Evolutionary conservation across 2,113 vertebrate genomes (phyloP).

Genomic region (Heteronetta atricapilla): DNA sequence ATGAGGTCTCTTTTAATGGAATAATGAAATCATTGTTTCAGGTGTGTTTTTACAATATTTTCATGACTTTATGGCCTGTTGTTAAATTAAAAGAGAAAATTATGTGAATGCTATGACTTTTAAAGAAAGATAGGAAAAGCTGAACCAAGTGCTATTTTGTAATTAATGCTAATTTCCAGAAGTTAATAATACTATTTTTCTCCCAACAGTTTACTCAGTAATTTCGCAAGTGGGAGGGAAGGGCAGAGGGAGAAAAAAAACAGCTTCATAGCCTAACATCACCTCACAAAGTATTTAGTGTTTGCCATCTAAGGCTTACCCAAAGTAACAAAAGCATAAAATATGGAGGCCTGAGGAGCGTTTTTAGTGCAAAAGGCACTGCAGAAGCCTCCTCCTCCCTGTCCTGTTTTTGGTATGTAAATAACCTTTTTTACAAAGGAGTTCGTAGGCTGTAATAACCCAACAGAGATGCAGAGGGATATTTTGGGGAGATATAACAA

Average conservation of each 20-base stretch:
- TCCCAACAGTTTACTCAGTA: not conserved
- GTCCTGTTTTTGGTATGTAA: not conserved
- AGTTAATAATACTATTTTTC: not conserved
- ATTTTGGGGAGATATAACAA: not conserved
- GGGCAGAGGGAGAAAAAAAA: not conserved
- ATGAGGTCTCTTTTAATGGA: not conserved
- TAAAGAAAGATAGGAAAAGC: not conserved
- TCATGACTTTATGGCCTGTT: not conserved
- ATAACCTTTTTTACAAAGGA: not conserved
- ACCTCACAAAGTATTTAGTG: not conserved
- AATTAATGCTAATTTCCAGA: not conserved
- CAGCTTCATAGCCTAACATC: not conserved
- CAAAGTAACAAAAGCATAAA: not conserved
- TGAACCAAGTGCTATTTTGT: not conserved
- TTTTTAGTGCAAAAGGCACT: not conserved
- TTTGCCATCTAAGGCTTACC: not conserved
- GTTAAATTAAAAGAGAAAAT: not conserved
- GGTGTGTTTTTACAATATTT: not conserved
- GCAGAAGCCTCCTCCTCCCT: not conserved
- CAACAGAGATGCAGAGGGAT: accelerated
- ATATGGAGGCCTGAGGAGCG: not conserved
- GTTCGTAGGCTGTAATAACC: accelerated
- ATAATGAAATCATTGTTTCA: not conserved
- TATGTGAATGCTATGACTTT: too few species aligned
- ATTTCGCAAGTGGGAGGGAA: not conserved